Conservation (phyloP, 2,888 invertebrate species). For the Cantharis lateralis region DNA sequence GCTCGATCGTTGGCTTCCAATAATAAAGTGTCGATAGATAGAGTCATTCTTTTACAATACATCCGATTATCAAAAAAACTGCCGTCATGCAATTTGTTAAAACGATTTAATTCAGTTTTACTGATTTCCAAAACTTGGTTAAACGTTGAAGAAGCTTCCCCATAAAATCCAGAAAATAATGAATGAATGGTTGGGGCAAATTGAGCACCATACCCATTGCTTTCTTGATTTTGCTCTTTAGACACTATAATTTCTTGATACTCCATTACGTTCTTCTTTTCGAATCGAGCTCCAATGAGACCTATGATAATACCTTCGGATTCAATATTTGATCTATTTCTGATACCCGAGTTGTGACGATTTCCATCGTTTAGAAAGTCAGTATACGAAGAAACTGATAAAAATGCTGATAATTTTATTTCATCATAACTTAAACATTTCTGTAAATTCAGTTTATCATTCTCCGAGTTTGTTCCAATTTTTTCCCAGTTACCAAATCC, state of each 20-base stretch:
- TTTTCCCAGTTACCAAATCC: slow-evolving; percentile 63
- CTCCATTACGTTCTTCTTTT: slow-evolving; percentile 62
- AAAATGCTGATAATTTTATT: slow-evolving; percentile 64
- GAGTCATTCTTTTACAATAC: slow-evolving; percentile 60
- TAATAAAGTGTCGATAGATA: slow-evolving; percentile 65
- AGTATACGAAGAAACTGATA: slow-evolving; percentile 64
- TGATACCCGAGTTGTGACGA: slow-evolving; percentile 59
- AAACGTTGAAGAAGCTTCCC: slow-evolving; percentile 29
- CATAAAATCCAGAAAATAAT: slow-evolving; percentile 42
- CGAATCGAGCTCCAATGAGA: slow-evolving; percentile 61
- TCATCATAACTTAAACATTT: slow-evolving; percentile 68
- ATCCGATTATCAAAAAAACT: slow-evolving; percentile 40
- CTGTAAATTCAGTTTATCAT: slow-evolving; percentile 59
- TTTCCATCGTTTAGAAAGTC: slow-evolving; percentile 66
- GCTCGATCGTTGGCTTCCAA: slow-evolving; percentile 67
- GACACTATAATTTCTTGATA: slow-evolving; percentile 66
- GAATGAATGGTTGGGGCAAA: slow-evolving; percentile 48
- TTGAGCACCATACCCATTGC: slow-evolving; percentile 61
- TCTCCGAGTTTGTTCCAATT: slow-evolving; percentile 62
- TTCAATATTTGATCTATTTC: slow-evolving; percentile 54
- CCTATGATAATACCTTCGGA: slow-evolving; percentile 58
- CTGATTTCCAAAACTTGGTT: neutral
- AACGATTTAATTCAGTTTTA: slow-evolving; percentile 21
- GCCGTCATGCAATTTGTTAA: slow-evolving; percentile 22
- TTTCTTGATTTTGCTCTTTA: slow-evolving; percentile 56